A percentile compares a stretch with the other conserved stretches of the same genome.
phyloP scores from a whole-genome alignment of 1,140 invertebrate genomes.

The Cydia splendana region DNA sequence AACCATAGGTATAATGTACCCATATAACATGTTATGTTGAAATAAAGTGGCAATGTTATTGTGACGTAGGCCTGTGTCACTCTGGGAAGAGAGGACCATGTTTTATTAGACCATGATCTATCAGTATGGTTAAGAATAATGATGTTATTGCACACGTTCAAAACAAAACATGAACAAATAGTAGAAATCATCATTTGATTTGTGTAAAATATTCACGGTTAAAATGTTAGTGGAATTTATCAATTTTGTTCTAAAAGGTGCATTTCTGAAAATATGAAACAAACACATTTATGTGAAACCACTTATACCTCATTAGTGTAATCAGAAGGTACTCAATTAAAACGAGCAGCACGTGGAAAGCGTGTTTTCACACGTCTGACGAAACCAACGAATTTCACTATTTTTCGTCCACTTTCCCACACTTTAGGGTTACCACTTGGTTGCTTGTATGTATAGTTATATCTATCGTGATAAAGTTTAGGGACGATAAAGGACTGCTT shows the following conservation, averaged over 20 bases:
- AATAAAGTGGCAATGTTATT: too few relatives aligned
- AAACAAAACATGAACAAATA: too few relatives aligned
- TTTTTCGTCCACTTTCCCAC: conserved; percentile 30
- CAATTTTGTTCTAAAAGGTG: background rate
- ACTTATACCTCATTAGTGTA: conserved; percentile 18
- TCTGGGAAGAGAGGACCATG: too few relatives aligned
- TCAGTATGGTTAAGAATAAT: too few relatives aligned
- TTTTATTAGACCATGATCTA: too few relatives aligned
- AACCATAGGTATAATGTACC: too few relatives aligned
- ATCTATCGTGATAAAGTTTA: too few relatives aligned
- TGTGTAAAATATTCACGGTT: too few relatives aligned
- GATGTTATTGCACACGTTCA: too few relatives aligned
- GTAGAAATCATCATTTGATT: too few relatives aligned
- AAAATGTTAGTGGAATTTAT: background rate
- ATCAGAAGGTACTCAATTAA: conserved; percentile 18
- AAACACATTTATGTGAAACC: background rate
- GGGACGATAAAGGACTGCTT: background rate
- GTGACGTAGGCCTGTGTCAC: too few relatives aligned
- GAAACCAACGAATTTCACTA: conserved; percentile 27
- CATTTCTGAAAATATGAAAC: background rate
- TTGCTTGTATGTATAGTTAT: background rate
- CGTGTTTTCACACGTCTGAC: conserved; percentile 30
- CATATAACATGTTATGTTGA: too few relatives aligned
- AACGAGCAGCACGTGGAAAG: conserved; percentile 6
- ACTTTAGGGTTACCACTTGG: background rate